Evolutionary conservation across 37 sponge, comb jelly and placozoan genomes (phyloP).

Genomic region (Beroe forskalii): DNA sequence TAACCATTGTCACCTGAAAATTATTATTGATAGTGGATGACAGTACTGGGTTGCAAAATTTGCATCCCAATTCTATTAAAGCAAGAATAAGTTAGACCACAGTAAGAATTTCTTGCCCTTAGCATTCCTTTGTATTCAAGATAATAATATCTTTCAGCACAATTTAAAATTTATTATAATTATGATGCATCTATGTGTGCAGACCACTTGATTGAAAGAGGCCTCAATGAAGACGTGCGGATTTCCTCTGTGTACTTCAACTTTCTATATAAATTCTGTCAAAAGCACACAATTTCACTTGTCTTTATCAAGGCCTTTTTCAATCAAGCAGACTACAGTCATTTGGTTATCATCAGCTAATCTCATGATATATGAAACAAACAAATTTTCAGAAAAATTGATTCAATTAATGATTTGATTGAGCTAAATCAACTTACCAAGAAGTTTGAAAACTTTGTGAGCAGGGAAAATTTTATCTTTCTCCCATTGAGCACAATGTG

Average conservation of each 20-base stretch:
- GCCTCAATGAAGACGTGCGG: too few species aligned
- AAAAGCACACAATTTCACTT: too few species aligned
- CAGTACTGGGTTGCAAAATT: background rate
- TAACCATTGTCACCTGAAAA: constrained; percentile 84
- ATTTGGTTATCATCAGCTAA: background rate
- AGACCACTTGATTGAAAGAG: too few species aligned
- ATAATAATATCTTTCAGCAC: too few species aligned
- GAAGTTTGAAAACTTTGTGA: constrained; percentile 67
- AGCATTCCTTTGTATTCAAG: too few species aligned
- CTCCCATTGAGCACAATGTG: constrained; percentile 94
- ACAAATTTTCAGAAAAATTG: background rate
- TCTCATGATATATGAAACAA: background rate
- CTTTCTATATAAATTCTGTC: too few species aligned
- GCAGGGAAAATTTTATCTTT: constrained; percentile 79
- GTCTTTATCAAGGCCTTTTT: too few species aligned
- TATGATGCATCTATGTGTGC: too few species aligned
- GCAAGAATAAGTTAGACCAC: background rate
- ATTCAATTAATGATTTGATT: too few species aligned
- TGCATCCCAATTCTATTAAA: background rate
- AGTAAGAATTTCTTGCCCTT: background rate
- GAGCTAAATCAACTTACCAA: constrained; percentile 55
- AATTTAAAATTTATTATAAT: too few species aligned
- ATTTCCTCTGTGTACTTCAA: too few species aligned
- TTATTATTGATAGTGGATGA: constrained; percentile 68
- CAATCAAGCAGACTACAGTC: too few species aligned